Evolutionary conservation across 2,113 vertebrate genomes (phyloP), one percentile per base, ranked within the genome.

Genomic region (Puffinus mauretanicus): DNA sequence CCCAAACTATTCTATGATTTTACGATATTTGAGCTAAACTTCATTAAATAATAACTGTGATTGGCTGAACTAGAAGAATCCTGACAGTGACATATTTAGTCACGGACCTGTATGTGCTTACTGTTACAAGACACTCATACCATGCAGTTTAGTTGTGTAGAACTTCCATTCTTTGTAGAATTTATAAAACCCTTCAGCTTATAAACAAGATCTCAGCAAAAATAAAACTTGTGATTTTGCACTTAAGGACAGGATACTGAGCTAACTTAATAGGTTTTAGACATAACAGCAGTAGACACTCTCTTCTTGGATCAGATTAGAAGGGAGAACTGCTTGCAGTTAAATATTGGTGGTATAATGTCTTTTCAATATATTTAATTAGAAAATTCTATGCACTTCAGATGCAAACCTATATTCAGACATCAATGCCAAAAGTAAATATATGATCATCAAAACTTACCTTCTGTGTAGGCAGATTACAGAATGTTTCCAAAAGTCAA

Each of bases 121-220:
- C 14, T 64, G 42, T 55, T 65, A 70, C 3, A 55, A 25, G 60
- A 26, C 6, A n/a, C 2, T 38, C 0, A 0, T 66, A 64, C 5
- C 8, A 14, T 21, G 8, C 44, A 19, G 1, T 84, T 91, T 34
- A 47, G 5, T 7, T 66, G 4, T 38, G 21, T 6, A 71, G 38
- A 82, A 16, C 12, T 82, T 54, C 14, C 3, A 29, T 61, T 61
- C 8, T 57, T 75, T 44, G 20, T n/a, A 11, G 24, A 38, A 82
- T 61, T 69, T 55, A 49, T 52, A 61, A 47, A 87, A 27, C 17
- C 16, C 3, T 13, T 66, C 13, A 42, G 4, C 3, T 72, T 71
- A 57, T 36, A 55, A 65, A 73, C 1, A 65, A 42, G 3, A 4
- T 82, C 17, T 79, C 9, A 17, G 10, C 5, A 86, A 60, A 86